Evolutionary conservation across 2,797 vertebrate genomes (phyloP).

Genomic region (Tachyglossus aculeatus): DNA sequence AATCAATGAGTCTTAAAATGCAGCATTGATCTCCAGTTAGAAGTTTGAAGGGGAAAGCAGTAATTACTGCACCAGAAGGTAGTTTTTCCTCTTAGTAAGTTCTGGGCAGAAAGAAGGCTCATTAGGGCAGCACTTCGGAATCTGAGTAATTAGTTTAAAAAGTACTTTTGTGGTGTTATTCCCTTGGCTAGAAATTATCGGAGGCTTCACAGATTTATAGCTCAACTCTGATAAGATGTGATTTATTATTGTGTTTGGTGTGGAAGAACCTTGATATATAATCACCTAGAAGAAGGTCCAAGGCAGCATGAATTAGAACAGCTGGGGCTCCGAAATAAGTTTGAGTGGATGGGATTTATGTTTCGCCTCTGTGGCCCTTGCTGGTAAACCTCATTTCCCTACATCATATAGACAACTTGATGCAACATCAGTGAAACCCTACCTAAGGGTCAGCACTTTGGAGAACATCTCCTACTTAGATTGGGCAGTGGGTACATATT

Average conservation of each 20-base stretch:
- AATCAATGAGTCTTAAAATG: slow-evolving; percentile 94
- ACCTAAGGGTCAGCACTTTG: neutral
- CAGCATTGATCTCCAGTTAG: slow-evolving; percentile 88
- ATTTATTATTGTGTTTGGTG: slow-evolving; percentile 64
- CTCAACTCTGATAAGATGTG: slow-evolving; percentile 69
- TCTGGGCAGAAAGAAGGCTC: slow-evolving; percentile 79
- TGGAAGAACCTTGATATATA: slow-evolving; percentile 36
- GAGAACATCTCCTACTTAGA: neutral
- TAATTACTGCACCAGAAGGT: slow-evolving; percentile 80
- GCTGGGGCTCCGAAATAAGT: neutral
- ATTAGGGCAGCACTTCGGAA: slow-evolving; percentile 77
- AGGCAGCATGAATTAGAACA: neutral
- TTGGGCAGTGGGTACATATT: neutral
- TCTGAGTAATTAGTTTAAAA: slow-evolving; percentile 81
- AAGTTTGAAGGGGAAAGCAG: slow-evolving; percentile 83
- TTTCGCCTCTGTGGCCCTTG: neutral
- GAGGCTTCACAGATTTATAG: slow-evolving; percentile 72
- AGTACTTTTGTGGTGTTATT: slow-evolving; percentile 81
- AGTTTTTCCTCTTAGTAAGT: slow-evolving; percentile 78
- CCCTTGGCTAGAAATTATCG: slow-evolving; percentile 74
- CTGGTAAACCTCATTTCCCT: no score
- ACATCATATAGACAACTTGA: neutral
- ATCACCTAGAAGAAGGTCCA: slow-evolving; percentile 14
- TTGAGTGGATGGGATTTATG: neutral
- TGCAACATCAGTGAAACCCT: neutral